Evolutionary conservation across 1,140 invertebrate species (phyloP).

Genomic region (Helicorthomorpha holstii): DNA sequence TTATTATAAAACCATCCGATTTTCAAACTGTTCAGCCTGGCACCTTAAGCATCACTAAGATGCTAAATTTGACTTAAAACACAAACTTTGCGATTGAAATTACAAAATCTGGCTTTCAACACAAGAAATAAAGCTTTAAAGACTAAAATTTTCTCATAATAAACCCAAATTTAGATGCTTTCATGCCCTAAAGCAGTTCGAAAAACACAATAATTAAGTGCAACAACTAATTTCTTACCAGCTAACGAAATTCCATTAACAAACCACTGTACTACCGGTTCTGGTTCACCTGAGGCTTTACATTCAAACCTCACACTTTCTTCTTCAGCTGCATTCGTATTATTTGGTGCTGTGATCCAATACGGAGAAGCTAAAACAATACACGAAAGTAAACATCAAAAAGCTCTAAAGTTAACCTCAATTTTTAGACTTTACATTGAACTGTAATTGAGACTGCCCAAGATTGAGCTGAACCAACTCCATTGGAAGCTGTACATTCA

Average conservation of each 20-base stretch:
- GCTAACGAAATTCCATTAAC: slow-evolving; percentile 82
- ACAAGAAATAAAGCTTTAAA: no score
- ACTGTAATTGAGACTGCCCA: slow-evolving; percentile 68
- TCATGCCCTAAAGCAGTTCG: no score
- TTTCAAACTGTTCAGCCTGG: no score
- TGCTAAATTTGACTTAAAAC: no score
- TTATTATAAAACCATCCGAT: no score
- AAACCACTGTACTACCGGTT: slow-evolving; percentile 87
- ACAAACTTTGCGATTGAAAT: no score
- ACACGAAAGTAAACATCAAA: slow-evolving; percentile 1
- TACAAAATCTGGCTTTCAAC: no score
- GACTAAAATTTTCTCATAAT: no score
- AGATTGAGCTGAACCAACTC: slow-evolving; percentile 61
- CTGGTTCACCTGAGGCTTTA: slow-evolving; percentile 67
- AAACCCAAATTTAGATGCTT: no score
- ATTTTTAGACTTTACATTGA: slow-evolving; percentile 31
- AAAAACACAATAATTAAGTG: no score
- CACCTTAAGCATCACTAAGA: no score
- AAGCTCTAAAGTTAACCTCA: neutral
- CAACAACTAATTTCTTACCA: slow-evolving; percentile 13
- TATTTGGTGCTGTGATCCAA: slow-evolving; percentile 79
- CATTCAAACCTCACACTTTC: slow-evolving; percentile 76
- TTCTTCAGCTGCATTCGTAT: slow-evolving; percentile 74
- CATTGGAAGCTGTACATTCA: slow-evolving; percentile 80
- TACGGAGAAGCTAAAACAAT: slow-evolving; percentile 45